Evolutionary conservation across 2,888 invertebrate species (phyloP).

Genomic region (Congeria kusceri): DNA sequence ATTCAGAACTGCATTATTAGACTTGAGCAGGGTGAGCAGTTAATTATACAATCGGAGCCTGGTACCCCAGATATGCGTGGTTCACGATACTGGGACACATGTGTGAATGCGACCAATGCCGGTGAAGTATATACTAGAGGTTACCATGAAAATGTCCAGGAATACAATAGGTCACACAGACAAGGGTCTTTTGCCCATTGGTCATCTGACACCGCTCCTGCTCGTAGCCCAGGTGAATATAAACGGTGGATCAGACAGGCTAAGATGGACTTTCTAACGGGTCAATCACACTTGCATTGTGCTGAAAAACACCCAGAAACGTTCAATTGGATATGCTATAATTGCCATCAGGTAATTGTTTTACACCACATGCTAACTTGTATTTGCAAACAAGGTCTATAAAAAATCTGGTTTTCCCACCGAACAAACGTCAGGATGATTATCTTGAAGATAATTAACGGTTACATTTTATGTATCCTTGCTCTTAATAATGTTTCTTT

Average conservation of each 20-base stretch:
- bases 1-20: slow-evolving; percentile 48
- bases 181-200: slow-evolving; percentile 6
- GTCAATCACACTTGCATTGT: no score
- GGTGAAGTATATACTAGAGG: slow-evolving; percentile 13
- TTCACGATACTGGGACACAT: slow-evolving; percentile 1
- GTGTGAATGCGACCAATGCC: no score
- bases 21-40: slow-evolving; percentile 38
- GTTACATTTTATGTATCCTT: no score
- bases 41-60: not conserved
- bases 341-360: slow-evolving; percentile 63
- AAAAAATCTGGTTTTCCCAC: no score
- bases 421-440: no score
- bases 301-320: slow-evolving; percentile 13
- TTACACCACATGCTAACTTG: no score
- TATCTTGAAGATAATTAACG: no score
- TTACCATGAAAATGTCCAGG: slow-evolving; percentile 22
- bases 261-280: slow-evolving; percentile 37
- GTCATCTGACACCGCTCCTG: not conserved
- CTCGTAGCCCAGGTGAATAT: slow-evolving; percentile 39
- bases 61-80: not conserved
- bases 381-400: no score
- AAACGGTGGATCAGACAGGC: slow-evolving; percentile 60
- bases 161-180: slow-evolving; percentile 13
- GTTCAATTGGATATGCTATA: slow-evolving; percentile 66
- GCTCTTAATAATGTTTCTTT: no score